phyloP scores from a whole-genome alignment of 2,888 invertebrate species.

The Lasioglossum malachurum region DNA sequence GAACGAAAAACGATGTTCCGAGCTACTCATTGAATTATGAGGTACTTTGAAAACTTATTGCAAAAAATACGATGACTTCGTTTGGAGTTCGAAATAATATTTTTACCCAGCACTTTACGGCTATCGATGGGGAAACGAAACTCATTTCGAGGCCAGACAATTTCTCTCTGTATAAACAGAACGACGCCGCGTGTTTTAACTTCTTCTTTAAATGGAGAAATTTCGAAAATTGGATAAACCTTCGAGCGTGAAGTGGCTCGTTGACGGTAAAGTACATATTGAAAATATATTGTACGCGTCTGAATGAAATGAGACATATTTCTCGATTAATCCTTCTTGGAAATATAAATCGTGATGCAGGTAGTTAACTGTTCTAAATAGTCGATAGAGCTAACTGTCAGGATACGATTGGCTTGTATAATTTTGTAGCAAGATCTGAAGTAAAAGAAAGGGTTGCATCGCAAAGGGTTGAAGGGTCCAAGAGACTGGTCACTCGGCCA shows the following conservation, averaged over 20 bases:
- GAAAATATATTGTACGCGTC: background rate
- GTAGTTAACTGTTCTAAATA: too few species aligned
- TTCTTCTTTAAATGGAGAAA: conserved; percentile 3
- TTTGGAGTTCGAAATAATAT: background rate
- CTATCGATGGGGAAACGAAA: background rate
- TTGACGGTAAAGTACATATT: background rate
- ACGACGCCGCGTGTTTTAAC: background rate
- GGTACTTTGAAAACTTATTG: background rate
- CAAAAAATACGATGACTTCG: background rate
- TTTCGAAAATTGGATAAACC: background rate
- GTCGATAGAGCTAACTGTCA: too few species aligned
- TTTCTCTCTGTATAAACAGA: conserved; percentile 11
- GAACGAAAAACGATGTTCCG: background rate
- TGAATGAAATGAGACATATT: background rate
- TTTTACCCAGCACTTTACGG: background rate
- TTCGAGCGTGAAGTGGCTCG: background rate
- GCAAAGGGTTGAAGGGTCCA: background rate
- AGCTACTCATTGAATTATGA: background rate
- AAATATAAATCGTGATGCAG: too few species aligned
- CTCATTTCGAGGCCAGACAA: background rate
- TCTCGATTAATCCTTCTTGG: background rate
- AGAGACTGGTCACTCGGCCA: background rate
- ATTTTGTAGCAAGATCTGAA: background rate
- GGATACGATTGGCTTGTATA: too few species aligned
- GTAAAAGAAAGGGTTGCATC: background rate